These are phyloP conservation scores for Recurvirostra avosetta DNA, from an alignment of 2,113 vertebrate species.

Conservation along the genomic window DNA sequence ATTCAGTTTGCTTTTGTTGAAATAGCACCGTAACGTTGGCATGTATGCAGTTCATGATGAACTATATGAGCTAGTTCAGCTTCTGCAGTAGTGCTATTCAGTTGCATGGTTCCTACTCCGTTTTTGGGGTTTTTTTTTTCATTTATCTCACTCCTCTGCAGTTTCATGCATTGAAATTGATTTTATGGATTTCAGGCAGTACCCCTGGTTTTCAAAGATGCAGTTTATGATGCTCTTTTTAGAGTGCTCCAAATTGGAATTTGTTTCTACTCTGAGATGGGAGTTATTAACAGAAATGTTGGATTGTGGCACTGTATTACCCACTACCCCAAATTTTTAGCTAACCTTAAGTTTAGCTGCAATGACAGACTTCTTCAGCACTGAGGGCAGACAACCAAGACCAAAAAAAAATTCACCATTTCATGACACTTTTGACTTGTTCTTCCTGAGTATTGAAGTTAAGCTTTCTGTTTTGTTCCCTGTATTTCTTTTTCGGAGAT, in stretches of 20 bases:
- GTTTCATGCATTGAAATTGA: neutral
- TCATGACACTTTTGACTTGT: neutral
- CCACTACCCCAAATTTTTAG: neutral
- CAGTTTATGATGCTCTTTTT: neutral
- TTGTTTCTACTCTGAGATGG: neutral
- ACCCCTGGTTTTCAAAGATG: neutral
- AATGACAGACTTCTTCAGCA: neutral
- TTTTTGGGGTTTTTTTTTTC: neutral
- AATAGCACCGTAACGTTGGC: neutral
- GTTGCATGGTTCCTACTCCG: neutral
- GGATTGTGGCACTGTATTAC: neutral
- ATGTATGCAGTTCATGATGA: neutral
- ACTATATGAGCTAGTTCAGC: neutral
- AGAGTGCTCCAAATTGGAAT: neutral
- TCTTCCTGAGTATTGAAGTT: neutral
- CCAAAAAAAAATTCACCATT: neutral
- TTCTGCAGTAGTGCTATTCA: neutral
- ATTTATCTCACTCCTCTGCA: fast-evolving
- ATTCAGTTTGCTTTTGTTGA: neutral
- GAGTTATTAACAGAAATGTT: neutral
- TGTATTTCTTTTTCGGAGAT: neutral
- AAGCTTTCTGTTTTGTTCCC: neutral
- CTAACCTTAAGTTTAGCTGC: neutral
- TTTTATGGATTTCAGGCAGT: neutral
- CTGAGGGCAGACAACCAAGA: neutral